Evolutionary conservation across 2,888 invertebrate species (phyloP).

Genomic region (Drosophila mayaguana): DNA sequence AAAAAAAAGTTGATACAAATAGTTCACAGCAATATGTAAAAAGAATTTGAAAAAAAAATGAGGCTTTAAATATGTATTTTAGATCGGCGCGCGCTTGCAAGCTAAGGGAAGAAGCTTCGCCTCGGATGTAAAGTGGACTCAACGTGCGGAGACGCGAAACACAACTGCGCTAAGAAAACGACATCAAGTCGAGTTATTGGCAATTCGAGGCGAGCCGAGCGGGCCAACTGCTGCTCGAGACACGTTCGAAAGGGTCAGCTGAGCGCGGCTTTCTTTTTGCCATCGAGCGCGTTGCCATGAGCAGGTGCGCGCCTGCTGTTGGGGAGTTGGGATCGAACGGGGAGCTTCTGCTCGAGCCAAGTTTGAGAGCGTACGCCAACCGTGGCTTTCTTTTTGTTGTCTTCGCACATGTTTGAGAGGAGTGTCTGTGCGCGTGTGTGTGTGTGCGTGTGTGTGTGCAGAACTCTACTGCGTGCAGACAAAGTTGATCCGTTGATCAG

Average conservation of each 20-base stretch:
- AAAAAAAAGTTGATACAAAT: slow-evolving; percentile 15
- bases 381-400: slow-evolving; percentile 6
- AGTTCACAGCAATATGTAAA: slow-evolving; percentile 31
- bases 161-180: slow-evolving; percentile 77
- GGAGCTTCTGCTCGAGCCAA: slow-evolving; percentile 1
- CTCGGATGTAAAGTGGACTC: slow-evolving; percentile 54
- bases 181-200: slow-evolving; percentile 78
- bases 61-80: slow-evolving; percentile 15
- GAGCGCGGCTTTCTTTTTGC: slow-evolving; percentile 60
- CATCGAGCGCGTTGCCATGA: slow-evolving; percentile 48
- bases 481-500: not conserved
- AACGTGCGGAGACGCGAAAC: slow-evolving; percentile 77
- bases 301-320: slow-evolving; percentile 21
- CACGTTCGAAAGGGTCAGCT: slow-evolving; percentile 19
- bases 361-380: not conserved
- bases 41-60: slow-evolving; percentile 23
- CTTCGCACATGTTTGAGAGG: not conserved
- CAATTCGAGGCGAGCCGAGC: slow-evolving; percentile 47
- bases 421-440: not conserved
- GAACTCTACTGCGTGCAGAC: not conserved
- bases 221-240: slow-evolving; percentile 10
- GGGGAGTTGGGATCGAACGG: not conserved
- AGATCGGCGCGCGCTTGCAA: slow-evolving; percentile 46
- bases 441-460: not conserved
- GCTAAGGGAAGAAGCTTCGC: slow-evolving; percentile 16